Base-by-base conservation (phyloP, 2,797 vertebrate genomes). In the Chelidonichthys spinosus region DNA sequence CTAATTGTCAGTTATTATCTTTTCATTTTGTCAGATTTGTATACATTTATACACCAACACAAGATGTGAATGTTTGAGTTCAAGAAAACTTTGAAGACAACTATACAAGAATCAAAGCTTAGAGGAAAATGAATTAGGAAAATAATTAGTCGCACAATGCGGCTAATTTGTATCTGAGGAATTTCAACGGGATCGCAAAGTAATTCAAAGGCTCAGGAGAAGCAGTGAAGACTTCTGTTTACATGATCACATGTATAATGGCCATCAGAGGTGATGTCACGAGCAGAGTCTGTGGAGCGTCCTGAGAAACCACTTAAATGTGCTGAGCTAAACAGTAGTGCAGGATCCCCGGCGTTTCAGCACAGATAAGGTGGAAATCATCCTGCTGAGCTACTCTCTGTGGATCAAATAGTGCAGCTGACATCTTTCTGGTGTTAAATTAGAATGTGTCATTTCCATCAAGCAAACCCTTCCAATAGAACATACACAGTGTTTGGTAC, bases 131-230 rank as follows among this genome's bases (percentile, higher is more conserved):
- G 7, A 76, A 76, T 67, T 40, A 11, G 46, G 66, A 63, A 65
- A 85, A 64, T 40, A 84, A 75, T 67, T 40, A 13, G 3, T 7
- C 0, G 8, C 13, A 69, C 43, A 87, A 83, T 64, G 13, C 39
- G 46, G 73, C 69, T 80, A 81, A 89, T 85, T 80, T 66, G 52
- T 60, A 75, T 84, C 66, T 64, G 35, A 40, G 73, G 10, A 49
- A 60, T 76, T 35, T 79, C 14, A 75, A 82, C 72, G 15, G 17
- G 54, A 62, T 79, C 25, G 43, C 15, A 65, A 72, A 73, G 54
- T 52, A 71, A 71, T 73, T 83, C 39, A 64, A 66, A 69, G 47
- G 50, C 53, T 53, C n/a, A 36, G 53, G 46, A 66, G 54, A 46
- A 17, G 49, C 37, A 61, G 42, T 61, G 52, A 76, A 72, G 60